These are phyloP conservation scores for Rhodinocichla rosea DNA, from an alignment of 2,113 vertebrate genomes.

Conservation along the genomic window DNA sequence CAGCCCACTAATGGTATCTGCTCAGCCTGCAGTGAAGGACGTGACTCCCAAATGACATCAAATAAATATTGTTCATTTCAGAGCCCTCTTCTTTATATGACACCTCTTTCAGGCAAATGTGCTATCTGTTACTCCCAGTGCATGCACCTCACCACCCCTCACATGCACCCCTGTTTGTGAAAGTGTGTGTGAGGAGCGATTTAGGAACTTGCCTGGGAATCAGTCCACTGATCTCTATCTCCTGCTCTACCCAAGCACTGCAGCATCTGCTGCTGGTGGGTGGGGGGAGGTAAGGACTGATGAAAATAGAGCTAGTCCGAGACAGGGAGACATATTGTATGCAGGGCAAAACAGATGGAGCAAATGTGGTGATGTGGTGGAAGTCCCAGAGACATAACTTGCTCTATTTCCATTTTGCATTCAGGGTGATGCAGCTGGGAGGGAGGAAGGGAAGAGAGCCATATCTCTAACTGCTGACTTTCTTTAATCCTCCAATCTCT, in stretches of 20 bases:
- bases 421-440: neutral
- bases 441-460: neutral
- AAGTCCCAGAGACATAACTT: neutral
- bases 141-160: neutral
- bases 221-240: neutral
- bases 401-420: neutral
- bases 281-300: neutral
- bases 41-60: neutral
- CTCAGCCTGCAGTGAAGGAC: neutral
- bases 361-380: neutral
- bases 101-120: neutral
- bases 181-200: neutral
- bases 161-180: neutral
- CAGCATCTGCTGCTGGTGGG: neutral
- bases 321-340: neutral
- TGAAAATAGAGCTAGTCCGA: neutral
- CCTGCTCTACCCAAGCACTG: neutral
- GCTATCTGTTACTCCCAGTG: neutral
- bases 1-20: neutral
- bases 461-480: neutral
- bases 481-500: neutral
- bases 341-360: neutral
- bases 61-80: neutral
- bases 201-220: neutral
- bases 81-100: neutral